Base-by-base conservation (phyloP, 2,888 invertebrate genomes). In the Morinoia aosen region DNA sequence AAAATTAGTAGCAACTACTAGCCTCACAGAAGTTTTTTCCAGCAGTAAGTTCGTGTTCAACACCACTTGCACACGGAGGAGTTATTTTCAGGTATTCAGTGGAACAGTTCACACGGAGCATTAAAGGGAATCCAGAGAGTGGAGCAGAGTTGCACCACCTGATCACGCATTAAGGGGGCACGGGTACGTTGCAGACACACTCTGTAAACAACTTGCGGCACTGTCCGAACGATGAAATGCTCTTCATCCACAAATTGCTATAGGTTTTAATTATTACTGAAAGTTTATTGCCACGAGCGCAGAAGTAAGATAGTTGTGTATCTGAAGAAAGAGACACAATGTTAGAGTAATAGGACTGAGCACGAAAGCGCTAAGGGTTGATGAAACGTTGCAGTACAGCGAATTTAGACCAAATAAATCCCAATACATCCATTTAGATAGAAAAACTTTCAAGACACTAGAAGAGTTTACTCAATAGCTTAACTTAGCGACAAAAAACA, bases 251-350 rank as follows among this genome's bases (percentile, higher is more conserved):
- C 76, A 76, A 33, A 33, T 25, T 76, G 76, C 76, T 16, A 33
- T 90, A 90, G 39, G 40, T 90, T 11, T 90, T 57, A 93, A 56
- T 93, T 93, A 57, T 93, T 93, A 93, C 57, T 93, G 93, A 56
- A 93, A n/a, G 93, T 93, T 93, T 93, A 93, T 93, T 93, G 93
- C 93, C 93, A 57, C 57, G 5, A 93, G 93, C 14, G 56, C 93
- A 93, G 11, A 33, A 16, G 48, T 11, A 39, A 93, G 56, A 57
- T 57, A 39, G 57, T 93, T 57, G 93, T 57, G 19, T 57, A 57
- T 93, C 93, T 93, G 93, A 12, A 48, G 93, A 93, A 57, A 93
- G 57, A 93, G 33, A 57, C 16, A 93, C 39, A 93, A 33, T 12
- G 12, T 90, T 90, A 39, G 39, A 14, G 19, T 10, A 90, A 10